phyloP scores from a whole-genome alignment of 1,140 invertebrate genomes.

The Ladona fulva region DNA sequence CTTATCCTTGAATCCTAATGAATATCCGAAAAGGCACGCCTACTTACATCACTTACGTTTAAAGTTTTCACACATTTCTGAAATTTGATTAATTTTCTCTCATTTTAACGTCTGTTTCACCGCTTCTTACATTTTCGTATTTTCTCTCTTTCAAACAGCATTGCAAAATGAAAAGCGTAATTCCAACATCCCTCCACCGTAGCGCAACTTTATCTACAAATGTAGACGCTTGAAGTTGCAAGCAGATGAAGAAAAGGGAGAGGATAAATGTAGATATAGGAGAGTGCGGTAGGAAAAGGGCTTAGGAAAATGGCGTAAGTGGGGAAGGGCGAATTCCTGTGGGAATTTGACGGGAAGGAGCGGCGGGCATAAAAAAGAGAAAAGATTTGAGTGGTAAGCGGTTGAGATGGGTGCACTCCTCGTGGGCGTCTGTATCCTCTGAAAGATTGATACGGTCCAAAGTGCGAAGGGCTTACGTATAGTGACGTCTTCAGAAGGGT shows the following conservation, averaged over 20 bases:
- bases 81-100: too few relatives aligned
- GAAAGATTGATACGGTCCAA: constrained; percentile 5
- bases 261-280: neutral
- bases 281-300: neutral
- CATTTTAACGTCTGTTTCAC: too few relatives aligned
- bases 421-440: neutral
- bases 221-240: neutral
- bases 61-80: too few relatives aligned
- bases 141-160: too few relatives aligned
- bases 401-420: neutral
- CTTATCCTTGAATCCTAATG: too few relatives aligned
- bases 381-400: neutral
- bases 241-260: neutral
- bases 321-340: neutral
- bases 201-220: too few relatives aligned
- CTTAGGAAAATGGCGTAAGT: neutral
- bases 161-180: too few relatives aligned
- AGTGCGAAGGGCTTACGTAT: neutral
- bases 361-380: neutral
- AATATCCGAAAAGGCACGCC: too few relatives aligned
- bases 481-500: too few relatives aligned
- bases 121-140: too few relatives aligned
- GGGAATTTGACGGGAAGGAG: neutral
- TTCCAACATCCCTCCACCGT: too few relatives aligned
- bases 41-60: too few relatives aligned